Evolutionary conservation across 2,888 invertebrate genomes (phyloP).

Genomic region (Drosophila macrospina): DNA sequence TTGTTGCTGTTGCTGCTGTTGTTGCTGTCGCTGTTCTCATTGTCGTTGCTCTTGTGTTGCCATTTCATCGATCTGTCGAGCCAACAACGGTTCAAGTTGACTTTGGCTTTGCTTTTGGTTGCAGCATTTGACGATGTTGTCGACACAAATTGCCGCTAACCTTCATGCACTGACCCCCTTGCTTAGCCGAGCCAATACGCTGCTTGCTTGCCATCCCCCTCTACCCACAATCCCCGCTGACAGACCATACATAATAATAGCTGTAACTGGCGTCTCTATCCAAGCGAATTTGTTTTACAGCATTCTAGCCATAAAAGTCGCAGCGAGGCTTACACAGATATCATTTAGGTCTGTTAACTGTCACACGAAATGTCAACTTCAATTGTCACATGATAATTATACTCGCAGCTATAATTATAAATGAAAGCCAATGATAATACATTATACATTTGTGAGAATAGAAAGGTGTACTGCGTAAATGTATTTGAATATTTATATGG

Average conservation of each 20-base stretch:
- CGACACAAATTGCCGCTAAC: constrained; percentile 81
- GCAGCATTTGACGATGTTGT: constrained; percentile 60
- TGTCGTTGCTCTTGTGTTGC: constrained; percentile 42
- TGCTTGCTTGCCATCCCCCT: background rate
- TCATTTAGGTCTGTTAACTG: constrained; percentile 40
- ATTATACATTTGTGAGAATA: background rate
- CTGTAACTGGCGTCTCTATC: constrained; percentile 33
- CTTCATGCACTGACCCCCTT: constrained; percentile 71
- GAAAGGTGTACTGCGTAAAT: background rate
- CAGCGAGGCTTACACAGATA: constrained; percentile 15
- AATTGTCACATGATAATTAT: constrained; percentile 11
- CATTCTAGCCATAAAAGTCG: constrained; percentile 18
- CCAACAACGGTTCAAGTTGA: constrained; percentile 50
- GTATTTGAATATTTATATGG: too few species aligned
- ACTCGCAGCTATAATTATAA: background rate
- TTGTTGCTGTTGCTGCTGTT: constrained; percentile 22
- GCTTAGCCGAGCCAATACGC: constrained; percentile 56
- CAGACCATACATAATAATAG: constrained; percentile 19
- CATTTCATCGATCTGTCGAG: constrained; percentile 65
- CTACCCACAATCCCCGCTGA: background rate
- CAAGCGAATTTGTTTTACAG: constrained; percentile 17
- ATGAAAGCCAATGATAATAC: background rate
- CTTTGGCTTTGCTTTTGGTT: constrained; percentile 58
- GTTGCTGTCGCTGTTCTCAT: constrained; percentile 32
- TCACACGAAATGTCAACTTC: constrained; percentile 49